Evolutionary conservation across 2,113 vertebrate genomes (phyloP).

Genomic region (Myodes glareolus): DNA sequence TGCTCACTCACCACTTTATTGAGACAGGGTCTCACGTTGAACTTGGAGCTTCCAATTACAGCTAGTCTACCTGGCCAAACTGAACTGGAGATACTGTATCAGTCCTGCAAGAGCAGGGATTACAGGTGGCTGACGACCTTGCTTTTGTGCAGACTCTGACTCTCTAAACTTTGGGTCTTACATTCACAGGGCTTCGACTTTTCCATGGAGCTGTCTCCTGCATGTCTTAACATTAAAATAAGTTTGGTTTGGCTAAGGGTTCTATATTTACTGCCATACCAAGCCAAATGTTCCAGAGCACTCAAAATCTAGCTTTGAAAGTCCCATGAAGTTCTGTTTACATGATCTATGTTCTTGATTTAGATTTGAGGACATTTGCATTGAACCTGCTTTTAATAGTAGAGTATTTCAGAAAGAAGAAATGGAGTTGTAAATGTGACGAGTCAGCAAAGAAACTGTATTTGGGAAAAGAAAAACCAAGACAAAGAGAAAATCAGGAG

Average conservation of each 20-base stretch:
- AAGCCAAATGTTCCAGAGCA: background rate
- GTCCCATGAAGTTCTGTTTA: background rate
- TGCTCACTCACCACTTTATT: background rate
- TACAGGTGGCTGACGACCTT: no score
- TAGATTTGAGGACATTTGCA: background rate
- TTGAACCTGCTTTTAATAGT: background rate
- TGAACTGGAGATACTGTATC: no score
- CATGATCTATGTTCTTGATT: background rate
- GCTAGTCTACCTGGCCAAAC: background rate
- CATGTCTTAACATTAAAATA: background rate
- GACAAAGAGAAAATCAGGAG: slow-evolving; percentile 52
- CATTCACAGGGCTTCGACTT: background rate
- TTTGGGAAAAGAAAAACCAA: background rate
- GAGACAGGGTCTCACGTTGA: background rate
- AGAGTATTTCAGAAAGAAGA: slow-evolving; percentile 35
- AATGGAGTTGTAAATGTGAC: background rate
- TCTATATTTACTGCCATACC: background rate
- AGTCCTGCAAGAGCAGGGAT: no score
- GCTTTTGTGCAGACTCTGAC: background rate
- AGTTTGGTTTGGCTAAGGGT: background rate
- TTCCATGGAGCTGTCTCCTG: background rate
- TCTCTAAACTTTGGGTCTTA: background rate
- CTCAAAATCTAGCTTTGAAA: background rate
- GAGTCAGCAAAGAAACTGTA: slow-evolving; percentile 42
- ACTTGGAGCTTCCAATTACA: no score